Conservation (phyloP, 2,888 invertebrate genomes). For the Rhingia campestris region DNA sequence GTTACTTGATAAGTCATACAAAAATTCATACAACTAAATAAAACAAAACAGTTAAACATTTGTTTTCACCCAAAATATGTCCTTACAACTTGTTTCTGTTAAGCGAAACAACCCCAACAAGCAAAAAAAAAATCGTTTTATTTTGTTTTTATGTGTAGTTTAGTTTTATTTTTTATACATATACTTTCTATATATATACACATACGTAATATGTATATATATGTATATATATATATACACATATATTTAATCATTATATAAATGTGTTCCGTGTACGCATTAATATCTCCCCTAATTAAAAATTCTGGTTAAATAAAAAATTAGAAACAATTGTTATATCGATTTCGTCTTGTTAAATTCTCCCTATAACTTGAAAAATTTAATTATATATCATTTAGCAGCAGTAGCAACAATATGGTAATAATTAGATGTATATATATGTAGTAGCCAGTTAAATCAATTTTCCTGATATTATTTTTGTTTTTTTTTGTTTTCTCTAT, state of each 20-base stretch:
- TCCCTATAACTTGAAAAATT: slow-evolving; percentile 37
- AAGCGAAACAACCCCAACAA: too few relatives aligned
- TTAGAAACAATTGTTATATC: not conserved
- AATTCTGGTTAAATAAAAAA: slow-evolving; percentile 45
- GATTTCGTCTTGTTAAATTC: slow-evolving; percentile 17
- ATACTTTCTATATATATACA: slow-evolving; percentile 7
- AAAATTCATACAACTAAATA: too few relatives aligned
- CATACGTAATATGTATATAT: not conserved
- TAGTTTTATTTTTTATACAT: slow-evolving; percentile 20
- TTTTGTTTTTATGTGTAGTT: not conserved
- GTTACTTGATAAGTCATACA: too few relatives aligned
- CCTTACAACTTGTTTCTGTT: too few relatives aligned
- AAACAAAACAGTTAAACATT: too few relatives aligned
- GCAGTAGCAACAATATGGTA: slow-evolving; percentile 51
- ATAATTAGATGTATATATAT: not conserved
- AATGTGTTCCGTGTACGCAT: slow-evolving; percentile 24
- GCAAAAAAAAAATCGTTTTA: not conserved
- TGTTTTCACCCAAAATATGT: too few relatives aligned
- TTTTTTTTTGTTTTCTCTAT: slow-evolving; percentile 14
- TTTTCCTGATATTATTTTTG: not conserved
- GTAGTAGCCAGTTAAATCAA: slow-evolving; percentile 32
- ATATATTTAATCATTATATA: slow-evolving; percentile 9
- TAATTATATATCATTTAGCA: slow-evolving; percentile 42
- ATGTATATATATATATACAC: slow-evolving; percentile 27
- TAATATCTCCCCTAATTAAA: slow-evolving; percentile 49